These are phyloP conservation scores for Drosophila chauvacae DNA, from an alignment of 1,140 invertebrate species.

Conservation along the genomic window DNA sequence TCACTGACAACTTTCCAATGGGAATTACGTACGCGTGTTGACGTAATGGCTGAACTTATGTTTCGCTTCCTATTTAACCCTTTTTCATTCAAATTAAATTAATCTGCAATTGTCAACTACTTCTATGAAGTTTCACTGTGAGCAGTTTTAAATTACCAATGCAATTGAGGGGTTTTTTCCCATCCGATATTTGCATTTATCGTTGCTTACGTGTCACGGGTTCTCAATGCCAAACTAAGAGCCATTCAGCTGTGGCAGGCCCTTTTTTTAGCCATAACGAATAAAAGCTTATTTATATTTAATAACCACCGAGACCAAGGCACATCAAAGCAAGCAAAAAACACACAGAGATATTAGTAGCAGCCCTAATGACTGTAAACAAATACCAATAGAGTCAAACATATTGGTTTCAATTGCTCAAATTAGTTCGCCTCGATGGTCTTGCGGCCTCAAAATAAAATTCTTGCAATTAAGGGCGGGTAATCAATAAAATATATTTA, in stretches of 20 bases:
- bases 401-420: constrained; percentile 14
- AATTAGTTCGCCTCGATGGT: not conserved
- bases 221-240: constrained; percentile 6
- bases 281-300: constrained; percentile 23
- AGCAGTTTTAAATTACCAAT: constrained; percentile 30
- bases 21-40: constrained; percentile 40
- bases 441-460: not conserved
- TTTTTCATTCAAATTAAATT: constrained; percentile 24
- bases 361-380: not conserved
- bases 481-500: constrained; percentile 10
- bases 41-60: constrained; percentile 29
- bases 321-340: constrained; percentile 12
- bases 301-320: constrained; percentile 6
- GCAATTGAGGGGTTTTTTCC: constrained; percentile 2
- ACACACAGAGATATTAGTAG: not conserved
- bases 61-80: not conserved
- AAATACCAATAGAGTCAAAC: constrained; percentile 1
- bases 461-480: constrained; percentile 1
- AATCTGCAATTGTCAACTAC: constrained; percentile 45
- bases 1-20: constrained; percentile 49
- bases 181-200: constrained; percentile 16
- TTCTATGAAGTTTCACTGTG: constrained; percentile 6
- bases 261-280: not conserved
- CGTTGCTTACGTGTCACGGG: constrained; percentile 6
- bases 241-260: constrained; percentile 5